These are phyloP conservation scores for Pogoniulus pusillus DNA, from an alignment of 2,797 vertebrate genomes.

Conservation along the genomic window DNA sequence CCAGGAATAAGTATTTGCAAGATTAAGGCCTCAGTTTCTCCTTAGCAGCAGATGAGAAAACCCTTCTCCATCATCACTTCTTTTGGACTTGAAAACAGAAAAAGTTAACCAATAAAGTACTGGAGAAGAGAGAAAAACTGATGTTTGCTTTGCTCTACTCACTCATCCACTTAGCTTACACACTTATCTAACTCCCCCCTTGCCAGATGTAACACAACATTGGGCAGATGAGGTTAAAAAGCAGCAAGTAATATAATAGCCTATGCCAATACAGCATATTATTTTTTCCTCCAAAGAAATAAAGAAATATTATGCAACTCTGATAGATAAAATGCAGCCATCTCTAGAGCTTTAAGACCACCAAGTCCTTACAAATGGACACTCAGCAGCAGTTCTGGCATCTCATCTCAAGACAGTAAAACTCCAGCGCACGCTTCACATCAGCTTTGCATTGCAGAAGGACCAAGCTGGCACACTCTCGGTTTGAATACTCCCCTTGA, in stretches of 20 bases:
- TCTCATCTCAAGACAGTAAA: not conserved
- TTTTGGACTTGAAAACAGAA: not conserved
- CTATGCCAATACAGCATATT: not conserved
- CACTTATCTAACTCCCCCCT: not conserved
- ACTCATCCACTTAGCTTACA: not conserved
- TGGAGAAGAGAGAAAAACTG: not conserved
- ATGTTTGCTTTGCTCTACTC: not conserved
- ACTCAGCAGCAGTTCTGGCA: not conserved
- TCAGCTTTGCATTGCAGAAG: not conserved
- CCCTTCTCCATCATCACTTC: not conserved
- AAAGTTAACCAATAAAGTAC: not conserved
- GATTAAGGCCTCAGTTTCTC: not conserved
- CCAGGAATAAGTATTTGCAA: not conserved
- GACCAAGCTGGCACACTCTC: not conserved
- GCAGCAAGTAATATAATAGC: not conserved
- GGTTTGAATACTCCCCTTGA: not conserved
- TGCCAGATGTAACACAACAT: not conserved
- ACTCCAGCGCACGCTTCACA: not conserved
- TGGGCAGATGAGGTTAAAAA: not conserved
- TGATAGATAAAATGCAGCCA: not conserved
- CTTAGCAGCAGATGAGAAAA: not conserved
- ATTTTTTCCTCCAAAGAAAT: not conserved
- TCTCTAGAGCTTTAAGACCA: not conserved
- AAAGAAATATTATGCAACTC: not conserved
- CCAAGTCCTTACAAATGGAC: not conserved